Evolutionary conservation across 2,888 invertebrate species (phyloP).

Genomic region (Thalpophila matura): DNA sequence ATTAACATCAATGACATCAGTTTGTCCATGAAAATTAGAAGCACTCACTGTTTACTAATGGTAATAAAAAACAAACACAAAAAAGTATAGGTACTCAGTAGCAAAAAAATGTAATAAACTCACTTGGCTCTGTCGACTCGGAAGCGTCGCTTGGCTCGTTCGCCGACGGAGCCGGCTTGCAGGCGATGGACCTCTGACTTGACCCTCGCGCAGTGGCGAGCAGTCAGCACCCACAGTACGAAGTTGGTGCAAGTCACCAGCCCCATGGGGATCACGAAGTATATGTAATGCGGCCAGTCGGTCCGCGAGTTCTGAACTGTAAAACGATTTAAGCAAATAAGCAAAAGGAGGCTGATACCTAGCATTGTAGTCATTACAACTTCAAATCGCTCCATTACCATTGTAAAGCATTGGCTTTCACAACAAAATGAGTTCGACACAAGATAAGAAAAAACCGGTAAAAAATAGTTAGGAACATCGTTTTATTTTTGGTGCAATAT

Average conservation of each 20-base stretch:
- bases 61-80: background rate
- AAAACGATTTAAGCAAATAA: constrained; percentile 50
- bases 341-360: background rate
- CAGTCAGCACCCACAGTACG: constrained; percentile 92
- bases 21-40: background rate
- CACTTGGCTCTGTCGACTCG: constrained; percentile 93
- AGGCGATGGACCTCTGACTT: constrained; percentile 94
- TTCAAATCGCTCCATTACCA: no score
- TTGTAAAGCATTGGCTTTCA: no score
- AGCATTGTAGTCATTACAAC: background rate
- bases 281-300: constrained; percentile 90
- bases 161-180: constrained; percentile 92
- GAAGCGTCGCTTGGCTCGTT: constrained; percentile 91
- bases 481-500: no score
- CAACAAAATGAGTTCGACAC: no score
- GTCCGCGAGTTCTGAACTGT: constrained; percentile 79
- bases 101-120: constrained; percentile 63
- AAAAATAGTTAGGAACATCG: no score
- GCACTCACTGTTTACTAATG: constrained; percentile 15
- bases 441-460: no score
- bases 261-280: constrained; percentile 92
- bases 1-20: constrained; percentile 10
- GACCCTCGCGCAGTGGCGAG: constrained; percentile 93
- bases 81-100: background rate
- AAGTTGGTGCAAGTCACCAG: constrained; percentile 92